Conservation (phyloP, 2,888 invertebrate genomes). For the Eumerus sabulonum region DNA sequence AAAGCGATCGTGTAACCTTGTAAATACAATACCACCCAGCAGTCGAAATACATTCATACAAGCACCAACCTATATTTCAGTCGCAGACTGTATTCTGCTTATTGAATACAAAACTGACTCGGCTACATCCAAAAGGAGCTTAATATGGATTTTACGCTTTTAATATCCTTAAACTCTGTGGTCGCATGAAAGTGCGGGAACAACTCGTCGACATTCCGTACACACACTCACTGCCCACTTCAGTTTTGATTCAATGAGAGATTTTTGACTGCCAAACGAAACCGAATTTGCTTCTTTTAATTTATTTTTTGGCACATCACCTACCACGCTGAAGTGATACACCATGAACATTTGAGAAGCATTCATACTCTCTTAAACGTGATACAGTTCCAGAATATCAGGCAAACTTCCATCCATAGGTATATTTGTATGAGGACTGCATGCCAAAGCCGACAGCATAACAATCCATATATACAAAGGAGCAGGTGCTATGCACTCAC, state of each 20-base stretch:
- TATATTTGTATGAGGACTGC: background rate
- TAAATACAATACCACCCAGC: too few species aligned
- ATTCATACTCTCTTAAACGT: constrained; percentile 20
- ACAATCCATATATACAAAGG: too few species aligned
- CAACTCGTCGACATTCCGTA: constrained; percentile 67
- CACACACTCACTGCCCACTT: constrained; percentile 37
- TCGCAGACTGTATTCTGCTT: constrained; percentile 13
- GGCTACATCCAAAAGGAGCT: constrained; percentile 18
- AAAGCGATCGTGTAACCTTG: too few species aligned
- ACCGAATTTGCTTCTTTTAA: background rate
- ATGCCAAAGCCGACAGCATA: too few species aligned
- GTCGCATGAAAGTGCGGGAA: constrained; percentile 61
- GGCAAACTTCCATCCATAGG: constrained; percentile 38
- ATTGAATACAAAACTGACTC: constrained; percentile 18
- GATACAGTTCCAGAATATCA: constrained; percentile 38
- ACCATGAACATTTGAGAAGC: constrained; percentile 6
- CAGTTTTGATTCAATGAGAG: background rate
- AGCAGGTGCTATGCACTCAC: constrained; percentile 30
- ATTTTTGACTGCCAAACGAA: constrained; percentile 16
- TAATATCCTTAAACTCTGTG: constrained; percentile 32
- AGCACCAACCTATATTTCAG: background rate
- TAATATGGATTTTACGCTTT: constrained; percentile 31
- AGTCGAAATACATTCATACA: too few species aligned
- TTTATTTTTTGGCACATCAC: background rate
- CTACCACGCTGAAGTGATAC: background rate